Conservation (phyloP, 2,113 vertebrate species). For the Cryptotis parvus region DNA sequence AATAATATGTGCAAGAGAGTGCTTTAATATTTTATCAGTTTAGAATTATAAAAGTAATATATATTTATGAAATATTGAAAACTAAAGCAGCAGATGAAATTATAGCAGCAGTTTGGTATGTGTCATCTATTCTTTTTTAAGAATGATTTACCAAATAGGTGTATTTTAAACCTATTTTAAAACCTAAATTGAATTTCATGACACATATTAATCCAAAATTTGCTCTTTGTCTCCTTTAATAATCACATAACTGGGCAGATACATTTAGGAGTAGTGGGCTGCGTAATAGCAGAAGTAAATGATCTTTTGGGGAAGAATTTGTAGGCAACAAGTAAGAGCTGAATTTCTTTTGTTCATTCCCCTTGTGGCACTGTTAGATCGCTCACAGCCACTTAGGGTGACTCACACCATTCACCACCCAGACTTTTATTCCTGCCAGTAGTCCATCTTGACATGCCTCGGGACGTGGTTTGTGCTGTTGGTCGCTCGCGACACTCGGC, state of each 20-base stretch:
- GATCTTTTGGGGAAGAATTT: not conserved
- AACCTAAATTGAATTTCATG: too few relatives aligned
- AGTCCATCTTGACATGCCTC: not conserved
- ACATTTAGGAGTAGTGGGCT: not conserved
- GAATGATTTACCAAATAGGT: too few relatives aligned
- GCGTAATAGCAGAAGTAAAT: not conserved
- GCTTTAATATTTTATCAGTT: conserved; percentile 38
- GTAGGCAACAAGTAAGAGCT: not conserved
- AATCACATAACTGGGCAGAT: not conserved
- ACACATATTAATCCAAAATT: too few relatives aligned
- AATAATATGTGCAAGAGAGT: not conserved
- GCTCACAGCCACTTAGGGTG: not conserved
- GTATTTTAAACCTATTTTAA: too few relatives aligned
- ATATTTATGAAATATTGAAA: conserved; percentile 38
- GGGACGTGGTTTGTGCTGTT: not conserved
- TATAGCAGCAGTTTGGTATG: not conserved
- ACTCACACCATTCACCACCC: too few relatives aligned
- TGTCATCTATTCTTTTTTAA: too few relatives aligned
- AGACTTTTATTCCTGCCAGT: not conserved
- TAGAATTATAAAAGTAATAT: conserved; percentile 39
- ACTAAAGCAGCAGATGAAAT: conserved; percentile 27
- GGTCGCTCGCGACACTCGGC: not conserved
- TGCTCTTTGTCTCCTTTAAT: too few relatives aligned
- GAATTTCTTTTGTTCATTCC: not conserved
- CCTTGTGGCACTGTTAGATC: not conserved